A percentile compares a stretch with the other conserved stretches of the same genome.
These are phyloP conservation scores for Drosophila cardini DNA, from an alignment of 1,140 invertebrate species.

Conservation along the genomic window DNA sequence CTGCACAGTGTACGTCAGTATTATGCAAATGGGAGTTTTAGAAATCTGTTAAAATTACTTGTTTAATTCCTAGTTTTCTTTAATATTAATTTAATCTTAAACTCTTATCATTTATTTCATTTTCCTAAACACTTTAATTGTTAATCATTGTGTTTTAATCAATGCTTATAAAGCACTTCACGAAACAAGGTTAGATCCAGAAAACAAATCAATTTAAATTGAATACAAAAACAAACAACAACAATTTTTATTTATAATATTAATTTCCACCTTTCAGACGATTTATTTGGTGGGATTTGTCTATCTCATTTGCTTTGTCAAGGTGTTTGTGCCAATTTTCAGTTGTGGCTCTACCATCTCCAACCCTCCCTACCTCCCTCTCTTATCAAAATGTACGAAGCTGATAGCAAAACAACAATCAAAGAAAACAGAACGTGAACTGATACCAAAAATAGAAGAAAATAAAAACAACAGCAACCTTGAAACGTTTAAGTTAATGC, in stretches of 20 bases:
- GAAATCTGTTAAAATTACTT: too few relatives aligned
- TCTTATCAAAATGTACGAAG: neutral
- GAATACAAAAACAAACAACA: conserved; percentile 10
- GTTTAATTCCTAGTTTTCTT: too few relatives aligned
- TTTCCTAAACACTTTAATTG: neutral
- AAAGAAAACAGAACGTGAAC: conserved; percentile 42
- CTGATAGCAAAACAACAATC: conserved; percentile 67
- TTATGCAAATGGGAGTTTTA: too few relatives aligned
- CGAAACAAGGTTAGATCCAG: conserved; percentile 27
- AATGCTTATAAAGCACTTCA: conserved; percentile 19
- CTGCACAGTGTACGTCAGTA: too few relatives aligned
- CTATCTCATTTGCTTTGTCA: conserved; percentile 2
- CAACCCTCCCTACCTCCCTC: too few relatives aligned
- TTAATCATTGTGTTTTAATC: neutral
- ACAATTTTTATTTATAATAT: neutral
- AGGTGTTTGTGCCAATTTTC: conserved; percentile 28
- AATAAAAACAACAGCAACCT: conserved; percentile 48
- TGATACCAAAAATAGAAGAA: conserved; percentile 27
- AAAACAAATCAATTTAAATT: conserved; percentile 21
- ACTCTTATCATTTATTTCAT: too few relatives aligned
- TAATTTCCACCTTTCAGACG: conserved; percentile 10
- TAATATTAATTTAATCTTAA: too few relatives aligned
- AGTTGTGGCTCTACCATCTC: conserved; percentile 5
- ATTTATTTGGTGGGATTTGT: conserved; percentile 11
- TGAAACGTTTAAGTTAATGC: conserved; percentile 40